Percentiles rank a stretch among this genome's conserved stretches.
Conservation (phyloP, 2,797 vertebrate genomes). For the Tenualosa ilisha region DNA sequence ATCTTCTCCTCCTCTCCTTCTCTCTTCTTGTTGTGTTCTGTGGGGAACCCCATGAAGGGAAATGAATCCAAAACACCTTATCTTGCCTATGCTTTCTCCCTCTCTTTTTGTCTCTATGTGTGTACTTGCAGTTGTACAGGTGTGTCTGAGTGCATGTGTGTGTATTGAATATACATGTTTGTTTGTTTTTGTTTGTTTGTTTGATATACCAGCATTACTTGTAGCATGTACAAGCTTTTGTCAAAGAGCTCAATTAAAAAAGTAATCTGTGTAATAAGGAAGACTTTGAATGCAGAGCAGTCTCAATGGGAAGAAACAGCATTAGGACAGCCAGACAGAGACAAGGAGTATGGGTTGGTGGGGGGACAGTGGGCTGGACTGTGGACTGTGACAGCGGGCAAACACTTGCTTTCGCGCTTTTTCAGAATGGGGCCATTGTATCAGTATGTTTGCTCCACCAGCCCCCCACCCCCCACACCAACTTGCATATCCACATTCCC, state of each 20-base stretch:
- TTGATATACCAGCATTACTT: neutral
- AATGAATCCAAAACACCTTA: neutral
- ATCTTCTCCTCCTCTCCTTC: neutral
- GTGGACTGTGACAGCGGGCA: conserved; percentile 41
- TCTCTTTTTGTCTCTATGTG: conserved; percentile 1
- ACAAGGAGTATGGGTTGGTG: neutral
- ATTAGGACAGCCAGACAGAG: conserved; percentile 22
- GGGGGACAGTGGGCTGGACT: conserved; percentile 34
- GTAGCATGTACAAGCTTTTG: no score
- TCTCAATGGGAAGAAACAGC: neutral
- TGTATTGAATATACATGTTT: neutral
- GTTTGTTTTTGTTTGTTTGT: neutral
- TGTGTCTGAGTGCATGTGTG: no score
- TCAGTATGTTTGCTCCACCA: conserved; percentile 45
- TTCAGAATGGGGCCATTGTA: conserved; percentile 63
- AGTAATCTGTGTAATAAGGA: neutral
- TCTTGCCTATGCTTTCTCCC: neutral
- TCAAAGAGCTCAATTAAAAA: no score
- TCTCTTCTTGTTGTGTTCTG: neutral
- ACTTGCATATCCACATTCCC: conserved; percentile 5
- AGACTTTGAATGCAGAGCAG: neutral
- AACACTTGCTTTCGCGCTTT: conserved; percentile 58
- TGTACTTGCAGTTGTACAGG: no score
- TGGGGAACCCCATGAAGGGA: conserved; percentile 3
- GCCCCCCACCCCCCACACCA: conserved; percentile 50